Base-by-base conservation (phyloP, 2,113 vertebrate species). In the Litocranius walleri region DNA sequence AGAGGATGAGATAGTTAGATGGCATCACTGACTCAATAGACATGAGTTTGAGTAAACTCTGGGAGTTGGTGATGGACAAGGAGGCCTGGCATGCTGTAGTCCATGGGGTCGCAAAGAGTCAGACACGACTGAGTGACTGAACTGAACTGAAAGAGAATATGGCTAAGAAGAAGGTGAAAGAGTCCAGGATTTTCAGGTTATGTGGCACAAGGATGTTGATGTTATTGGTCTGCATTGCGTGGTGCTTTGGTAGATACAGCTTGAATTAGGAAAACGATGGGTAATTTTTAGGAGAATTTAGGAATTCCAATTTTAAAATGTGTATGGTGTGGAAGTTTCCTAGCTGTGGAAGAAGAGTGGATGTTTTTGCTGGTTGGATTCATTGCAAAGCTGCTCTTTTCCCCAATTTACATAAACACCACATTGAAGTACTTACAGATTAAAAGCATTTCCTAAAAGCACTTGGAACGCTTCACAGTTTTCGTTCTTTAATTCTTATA, bases 381-480 rank as follows among this genome's bases (percentile, higher is more conserved):
- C 40, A 83, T n/a, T 74, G 89, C 96, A 88, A 82, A 95, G 71
- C 83, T 89, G 97, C 95, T 97, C 80, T 96, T 97, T 97, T 95
- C 90, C 67, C 85, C 56, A 56, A 92, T 67, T 96, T 85, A 77
- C 71, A 93, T 91, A 91, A 94, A 48, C 90, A 95, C 86, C 86
- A 96, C 78, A 59, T 33, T 43, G 86, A 97, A 94, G 67, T 87
- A 86, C 94, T 96, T 83, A 74, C 50, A 97, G 87, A 96, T 87
- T 83, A 92, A 97, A 95, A 95, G 87, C 78, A 16, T 92, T 96
- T 97, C 86, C 86, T 87, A 87, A 95, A 94, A 97, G 62, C 90
- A 62, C 91, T 97, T 98, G 97, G 91, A 97, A 94, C 16, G 54
- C 78, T 96, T 91, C 86, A 81, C 78, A 80, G 96, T 94, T 98